Evolutionary conservation across 2,797 vertebrate species (phyloP).

Genomic region (Podarcis siculus): DNA sequence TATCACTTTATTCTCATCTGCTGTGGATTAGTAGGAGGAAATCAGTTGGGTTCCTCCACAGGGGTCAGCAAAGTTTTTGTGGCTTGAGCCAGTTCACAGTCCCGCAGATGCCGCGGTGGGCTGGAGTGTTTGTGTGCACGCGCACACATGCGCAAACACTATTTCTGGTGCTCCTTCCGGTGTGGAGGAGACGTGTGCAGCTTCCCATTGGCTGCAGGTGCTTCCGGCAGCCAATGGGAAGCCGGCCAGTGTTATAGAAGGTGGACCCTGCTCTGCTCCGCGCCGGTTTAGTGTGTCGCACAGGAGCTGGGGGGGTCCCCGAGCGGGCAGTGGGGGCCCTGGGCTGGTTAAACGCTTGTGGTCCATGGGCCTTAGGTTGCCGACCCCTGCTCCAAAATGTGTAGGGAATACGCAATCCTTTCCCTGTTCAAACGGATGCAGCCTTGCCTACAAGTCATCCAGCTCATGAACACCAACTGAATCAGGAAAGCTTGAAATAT

Average conservation of each 20-base stretch:
- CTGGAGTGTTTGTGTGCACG: too few species aligned
- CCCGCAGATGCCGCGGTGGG: too few species aligned
- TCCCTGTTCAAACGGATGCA: not conserved
- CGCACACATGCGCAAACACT: too few species aligned
- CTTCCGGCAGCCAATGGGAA: too few species aligned
- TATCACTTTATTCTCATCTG: not conserved
- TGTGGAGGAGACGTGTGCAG: rapidly evolving
- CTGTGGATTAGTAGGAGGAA: not conserved
- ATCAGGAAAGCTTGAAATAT: not conserved
- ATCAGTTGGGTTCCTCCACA: not conserved
- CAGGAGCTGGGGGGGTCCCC: too few species aligned
- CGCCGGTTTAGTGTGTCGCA: rapidly evolving
- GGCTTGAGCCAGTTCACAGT: too few species aligned
- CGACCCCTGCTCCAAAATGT: not conserved
- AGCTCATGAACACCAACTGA: not conserved
- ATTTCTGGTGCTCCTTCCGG: too few species aligned
- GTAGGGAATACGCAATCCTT: not conserved
- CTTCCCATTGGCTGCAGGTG: too few species aligned
- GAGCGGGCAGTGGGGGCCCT: rapidly evolving
- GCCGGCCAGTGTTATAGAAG: rapidly evolving
- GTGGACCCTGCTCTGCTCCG: too few species aligned
- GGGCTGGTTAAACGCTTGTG: too few species aligned
- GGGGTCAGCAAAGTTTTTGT: too few species aligned
- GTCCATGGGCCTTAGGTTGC: too few species aligned
- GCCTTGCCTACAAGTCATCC: not conserved